Evolutionary conservation across 2,797 vertebrate species (phyloP).

Genomic region (Brachyalestes nurse): DNA sequence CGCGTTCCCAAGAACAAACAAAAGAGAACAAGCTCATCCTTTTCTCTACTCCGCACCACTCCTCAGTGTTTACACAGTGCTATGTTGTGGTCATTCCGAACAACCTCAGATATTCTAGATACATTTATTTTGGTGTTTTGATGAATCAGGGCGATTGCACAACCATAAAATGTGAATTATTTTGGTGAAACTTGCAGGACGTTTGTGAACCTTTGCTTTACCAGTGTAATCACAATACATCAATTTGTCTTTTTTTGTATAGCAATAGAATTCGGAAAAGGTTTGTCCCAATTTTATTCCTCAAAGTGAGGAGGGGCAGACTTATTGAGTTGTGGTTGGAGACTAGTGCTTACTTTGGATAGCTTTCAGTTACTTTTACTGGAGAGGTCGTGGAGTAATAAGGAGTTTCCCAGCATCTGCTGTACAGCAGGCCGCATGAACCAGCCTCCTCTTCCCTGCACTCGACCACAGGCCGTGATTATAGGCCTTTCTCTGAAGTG

Average conservation of each 20-base stretch:
- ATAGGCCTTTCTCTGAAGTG: constrained; percentile 54
- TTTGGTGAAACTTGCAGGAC: too few relatives aligned
- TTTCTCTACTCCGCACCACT: too few relatives aligned
- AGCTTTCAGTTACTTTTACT: constrained; percentile 32
- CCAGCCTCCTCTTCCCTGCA: constrained; percentile 55
- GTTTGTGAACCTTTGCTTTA: too few relatives aligned
- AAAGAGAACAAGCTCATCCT: too few relatives aligned
- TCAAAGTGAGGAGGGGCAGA: background rate
- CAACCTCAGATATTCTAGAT: too few relatives aligned
- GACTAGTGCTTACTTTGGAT: constrained; percentile 20
- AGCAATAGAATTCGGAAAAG: background rate
- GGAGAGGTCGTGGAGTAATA: constrained; percentile 52
- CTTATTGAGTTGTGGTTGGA: constrained; percentile 34
- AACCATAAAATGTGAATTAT: too few relatives aligned
- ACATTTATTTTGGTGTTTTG: too few relatives aligned
- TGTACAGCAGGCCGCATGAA: constrained; percentile 66
- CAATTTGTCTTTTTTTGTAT: background rate
- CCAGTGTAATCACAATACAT: background rate
- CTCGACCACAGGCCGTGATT: constrained; percentile 67
- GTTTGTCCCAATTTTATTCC: background rate
- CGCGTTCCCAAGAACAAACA: too few relatives aligned
- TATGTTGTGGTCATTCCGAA: too few relatives aligned
- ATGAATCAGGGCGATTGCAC: too few relatives aligned
- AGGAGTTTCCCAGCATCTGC: constrained; percentile 61
- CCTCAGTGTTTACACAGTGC: too few relatives aligned